phyloP scores from a whole-genome alignment of 1,140 invertebrate species.

The Drosophila sturtevanti region DNA sequence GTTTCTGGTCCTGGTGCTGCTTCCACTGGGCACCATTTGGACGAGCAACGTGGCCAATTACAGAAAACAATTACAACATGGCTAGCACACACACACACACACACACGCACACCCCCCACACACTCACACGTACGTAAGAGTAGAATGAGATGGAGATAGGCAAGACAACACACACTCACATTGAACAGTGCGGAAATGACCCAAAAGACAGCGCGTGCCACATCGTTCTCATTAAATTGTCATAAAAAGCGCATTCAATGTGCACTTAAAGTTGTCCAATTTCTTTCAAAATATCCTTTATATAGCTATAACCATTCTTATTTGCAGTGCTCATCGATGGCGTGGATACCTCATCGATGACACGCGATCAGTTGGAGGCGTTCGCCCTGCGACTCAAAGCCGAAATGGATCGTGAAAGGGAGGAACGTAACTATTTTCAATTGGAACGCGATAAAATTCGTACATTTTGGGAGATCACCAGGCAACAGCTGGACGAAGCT shows the following conservation, averaged over 20 bases:
- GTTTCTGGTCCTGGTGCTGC: slow-evolving; percentile 49
- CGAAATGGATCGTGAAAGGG: slow-evolving; percentile 95
- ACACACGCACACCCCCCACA: too few relatives aligned
- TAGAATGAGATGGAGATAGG: not conserved
- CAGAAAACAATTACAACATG: slow-evolving; percentile 76
- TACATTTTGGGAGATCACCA: slow-evolving; percentile 95
- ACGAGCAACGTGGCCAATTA: slow-evolving; percentile 74
- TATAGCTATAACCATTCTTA: too few relatives aligned
- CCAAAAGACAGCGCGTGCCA: slow-evolving; percentile 11
- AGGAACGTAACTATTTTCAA: slow-evolving; percentile 97
- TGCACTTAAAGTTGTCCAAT: slow-evolving; percentile 32
- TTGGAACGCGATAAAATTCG: slow-evolving; percentile 96
- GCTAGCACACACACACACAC: slow-evolving; percentile 30
- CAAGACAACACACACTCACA: not conserved
- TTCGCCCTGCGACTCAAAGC: slow-evolving; percentile 94
- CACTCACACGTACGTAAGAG: slow-evolving; percentile 25
- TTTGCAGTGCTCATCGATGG: slow-evolving; percentile 90
- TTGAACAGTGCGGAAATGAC: not conserved
- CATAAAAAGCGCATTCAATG: slow-evolving; percentile 28
- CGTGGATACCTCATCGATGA: slow-evolving; percentile 95
- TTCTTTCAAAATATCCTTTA: not conserved
- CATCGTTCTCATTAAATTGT: slow-evolving; percentile 64
- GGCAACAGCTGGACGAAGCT: slow-evolving; percentile 70
- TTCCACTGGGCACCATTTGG: slow-evolving; percentile 44
- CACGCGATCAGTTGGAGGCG: slow-evolving; percentile 94